Evolutionary conservation across 2,113 vertebrate species (phyloP).

Genomic region (Aspidoscelis tigris): DNA sequence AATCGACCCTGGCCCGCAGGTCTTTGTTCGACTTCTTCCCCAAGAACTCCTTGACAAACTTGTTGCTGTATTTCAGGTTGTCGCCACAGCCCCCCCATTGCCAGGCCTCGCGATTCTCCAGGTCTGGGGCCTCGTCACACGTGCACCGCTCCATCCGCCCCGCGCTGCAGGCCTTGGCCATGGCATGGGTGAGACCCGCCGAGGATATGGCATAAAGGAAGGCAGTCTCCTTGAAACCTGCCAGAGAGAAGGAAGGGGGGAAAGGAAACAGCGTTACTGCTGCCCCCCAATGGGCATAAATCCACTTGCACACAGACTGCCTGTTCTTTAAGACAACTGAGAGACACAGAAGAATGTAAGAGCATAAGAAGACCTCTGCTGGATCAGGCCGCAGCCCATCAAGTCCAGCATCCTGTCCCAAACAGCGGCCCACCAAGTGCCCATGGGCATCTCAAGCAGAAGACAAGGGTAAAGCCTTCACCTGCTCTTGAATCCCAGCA

Average conservation of each 20-base stretch:
- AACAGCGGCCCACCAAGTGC: no score
- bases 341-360: no score
- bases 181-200: conserved; percentile 90
- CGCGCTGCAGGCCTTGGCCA: conserved; percentile 96
- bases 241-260: neutral
- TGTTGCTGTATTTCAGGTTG: conserved; percentile 98
- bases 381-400: no score
- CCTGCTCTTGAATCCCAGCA: no score
- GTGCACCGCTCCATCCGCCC: conserved; percentile 98
- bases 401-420: no score
- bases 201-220: conserved; percentile 97
- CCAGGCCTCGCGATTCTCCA: conserved; percentile 98
- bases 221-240: conserved; percentile 97
- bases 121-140: conserved; percentile 93
- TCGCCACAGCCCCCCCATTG: conserved; percentile 98
- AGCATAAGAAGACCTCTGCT: no score
- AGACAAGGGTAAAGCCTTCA: no score
- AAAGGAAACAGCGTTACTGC: neutral
- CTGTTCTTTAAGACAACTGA: no score
- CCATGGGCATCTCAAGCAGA: no score
- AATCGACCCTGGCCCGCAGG: conserved; percentile 92
- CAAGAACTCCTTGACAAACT: conserved; percentile 98
- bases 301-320: neutral
- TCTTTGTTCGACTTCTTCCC: conserved; percentile 96
- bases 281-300: neutral